Evolutionary conservation across 35 echinoderm and acorn worm genomes (phyloP), one percentile per base, ranked within the genome.

Genomic region (Eucidaris tribuloides): DNA sequence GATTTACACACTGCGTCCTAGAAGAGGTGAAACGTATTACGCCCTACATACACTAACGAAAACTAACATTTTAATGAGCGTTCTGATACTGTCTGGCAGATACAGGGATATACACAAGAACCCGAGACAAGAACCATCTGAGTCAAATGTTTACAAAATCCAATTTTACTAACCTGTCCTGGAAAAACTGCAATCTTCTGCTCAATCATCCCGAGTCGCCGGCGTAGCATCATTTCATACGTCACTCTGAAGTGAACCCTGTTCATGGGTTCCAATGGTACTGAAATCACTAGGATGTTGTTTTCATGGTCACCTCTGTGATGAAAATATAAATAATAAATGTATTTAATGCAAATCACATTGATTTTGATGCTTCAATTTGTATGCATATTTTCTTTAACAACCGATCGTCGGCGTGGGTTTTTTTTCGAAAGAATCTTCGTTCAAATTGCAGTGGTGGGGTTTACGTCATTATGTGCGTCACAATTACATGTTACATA

Each of bases 241-340:
- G 83, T 90, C 1, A 98, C 50, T 6, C 46, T 62, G 48, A 93
- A 93, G 29, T 93, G 62, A 2, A 87, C 95, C 56, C 46, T 86
- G 25, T 60, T 42, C 22, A 59, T 49, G 13, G 90, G 57, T 36
- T 82, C 56, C 11, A 93, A 37, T 3, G 76, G 77, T 0, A 90
- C 74, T 3, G 95, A 89, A 30, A 98, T 61, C 27, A 90, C 62
- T 27, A 98, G 74, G 7, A 90, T 68, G 45, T 98, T 92, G 23
- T 81, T 93, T 59, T 87, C 89, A 11, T 61, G 84, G 29, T 91
- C 84, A 36, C 93, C 84, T 38, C 93, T 96, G 58, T n/a, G 20
- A 22, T 23, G 57, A 71, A 89, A 23, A 9, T 76, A 22, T 11
- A 34, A 14, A 50, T 28, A 20, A 71, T 19, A 71, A 20, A 34